Base-by-base conservation (phyloP, 1,140 invertebrate species). In the Achroia grisella region DNA sequence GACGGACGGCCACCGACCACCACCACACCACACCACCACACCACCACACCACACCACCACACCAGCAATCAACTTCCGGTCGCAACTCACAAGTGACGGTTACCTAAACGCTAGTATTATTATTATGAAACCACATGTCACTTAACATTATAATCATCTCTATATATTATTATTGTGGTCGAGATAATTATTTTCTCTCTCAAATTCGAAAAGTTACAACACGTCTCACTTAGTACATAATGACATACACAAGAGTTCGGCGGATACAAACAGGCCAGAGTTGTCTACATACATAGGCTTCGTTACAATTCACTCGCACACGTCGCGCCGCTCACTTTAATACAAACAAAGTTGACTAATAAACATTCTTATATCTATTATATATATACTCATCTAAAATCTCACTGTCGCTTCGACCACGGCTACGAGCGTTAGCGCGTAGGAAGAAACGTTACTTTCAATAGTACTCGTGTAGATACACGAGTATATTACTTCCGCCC, bases 361-460 rank as follows among this genome's bases (percentile, higher is more conserved):
- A 37, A 43, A 27, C 12, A 29, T 31, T 33, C 23, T 48, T 70
- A n/a, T n/a, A n/a, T n/a, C n/a, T n/a, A n/a, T n/a, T n/a, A n/a
- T n/a, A n/a, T n/a, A n/a, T n/a, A n/a, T n/a, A 70, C 49, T 46
- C 35, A 50, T 54, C 57, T 68, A 69, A 50, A 62, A 68, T 75
- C 72, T 71, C 71, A 74, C 71, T 23, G 17, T 23, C 2, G 2
- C 17, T 2, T 23, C 2, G 6, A 23, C 17, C 2, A 23, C 17
- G 17, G 17, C 17, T 23, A 23, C 2, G 2, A 23, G n/a, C n/a
- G n/a, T n/a, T n/a, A n/a, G n/a, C n/a, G n/a, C n/a, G n/a, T n/a
- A n/a, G n/a, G n/a, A n/a, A n/a, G n/a, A n/a, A n/a, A n/a, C n/a
- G n/a, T n/a, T n/a, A n/a, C n/a, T n/a, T n/a, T n/a, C n/a, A n/a